Conservation (phyloP, 2,888 invertebrate species). For the Eupeodes latifasciatus region DNA sequence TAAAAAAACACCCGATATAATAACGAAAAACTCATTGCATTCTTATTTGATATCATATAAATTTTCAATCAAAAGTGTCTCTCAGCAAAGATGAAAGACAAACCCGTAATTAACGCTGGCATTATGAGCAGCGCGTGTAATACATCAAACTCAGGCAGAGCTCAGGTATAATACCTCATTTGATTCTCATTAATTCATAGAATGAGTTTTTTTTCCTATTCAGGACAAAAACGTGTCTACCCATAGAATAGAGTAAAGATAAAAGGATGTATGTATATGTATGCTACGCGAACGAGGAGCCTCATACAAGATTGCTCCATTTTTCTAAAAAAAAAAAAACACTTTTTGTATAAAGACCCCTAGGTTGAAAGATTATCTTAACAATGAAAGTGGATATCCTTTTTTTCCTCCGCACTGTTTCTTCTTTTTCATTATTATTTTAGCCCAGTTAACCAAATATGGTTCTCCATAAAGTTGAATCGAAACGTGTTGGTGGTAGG, state of each 20-base stretch:
- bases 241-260: background rate
- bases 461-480: conserved; percentile 3
- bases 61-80: background rate
- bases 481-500: background rate
- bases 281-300: background rate
- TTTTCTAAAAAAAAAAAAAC: background rate
- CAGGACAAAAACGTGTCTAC: conserved; percentile 9
- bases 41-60: background rate
- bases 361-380: background rate
- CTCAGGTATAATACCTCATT: background rate
- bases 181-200: conserved; percentile 8
- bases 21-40: background rate
- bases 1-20: too few species aligned
- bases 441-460: conserved; percentile 29
- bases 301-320: background rate
- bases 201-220: background rate
- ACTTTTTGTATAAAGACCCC: background rate
- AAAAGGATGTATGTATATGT: too few species aligned
- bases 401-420: background rate
- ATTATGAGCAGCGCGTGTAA: background rate
- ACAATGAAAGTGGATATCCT: conserved; percentile 12
- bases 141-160: background rate
- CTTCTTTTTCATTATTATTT: background rate
- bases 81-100: conserved; percentile 18
- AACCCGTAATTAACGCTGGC: background rate